These are phyloP conservation scores for Sinocyclocheilus rhinocerous DNA, from an alignment of 2,113 vertebrate species.

Conservation along the genomic window DNA sequence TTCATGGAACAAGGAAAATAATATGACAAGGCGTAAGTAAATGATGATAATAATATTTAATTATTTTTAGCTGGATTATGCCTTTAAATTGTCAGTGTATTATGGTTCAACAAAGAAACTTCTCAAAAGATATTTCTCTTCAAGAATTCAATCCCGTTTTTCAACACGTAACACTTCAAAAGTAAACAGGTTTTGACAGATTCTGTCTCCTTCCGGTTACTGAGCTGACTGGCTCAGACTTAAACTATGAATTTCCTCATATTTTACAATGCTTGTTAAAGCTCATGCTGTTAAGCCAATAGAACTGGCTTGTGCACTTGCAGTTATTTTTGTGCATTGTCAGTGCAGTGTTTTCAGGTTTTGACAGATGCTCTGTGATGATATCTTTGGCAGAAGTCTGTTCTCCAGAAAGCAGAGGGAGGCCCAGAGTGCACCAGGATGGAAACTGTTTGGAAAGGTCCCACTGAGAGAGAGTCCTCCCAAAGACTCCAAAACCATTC, in stretches of 20 bases:
- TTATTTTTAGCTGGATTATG: neutral
- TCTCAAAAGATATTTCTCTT: neutral
- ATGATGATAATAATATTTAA: neutral
- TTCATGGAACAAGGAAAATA: neutral
- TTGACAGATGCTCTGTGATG: constrained; percentile 19
- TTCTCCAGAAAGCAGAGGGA: constrained; percentile 86
- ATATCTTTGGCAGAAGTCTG: constrained; percentile 79
- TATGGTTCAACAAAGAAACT: neutral
- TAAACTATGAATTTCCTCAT: constrained; percentile 5
- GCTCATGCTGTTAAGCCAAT: neutral
- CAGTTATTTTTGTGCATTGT: neutral
- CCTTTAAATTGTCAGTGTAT: neutral
- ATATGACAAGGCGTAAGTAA: neutral
- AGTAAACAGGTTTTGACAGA: neutral
- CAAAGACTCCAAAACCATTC: constrained; percentile 87
- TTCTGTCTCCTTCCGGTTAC: neutral
- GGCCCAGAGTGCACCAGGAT: constrained; percentile 84
- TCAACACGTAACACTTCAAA: neutral
- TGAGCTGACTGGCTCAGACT: neutral
- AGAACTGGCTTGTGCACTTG: neutral
- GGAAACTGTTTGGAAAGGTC: constrained; percentile 92
- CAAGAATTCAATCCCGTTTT: neutral
- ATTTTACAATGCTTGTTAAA: neutral
- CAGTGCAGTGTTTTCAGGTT: neutral
- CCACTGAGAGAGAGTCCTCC: constrained; percentile 85